These are phyloP conservation scores for Ptychoptera albimana DNA, from an alignment of 2,888 invertebrate species.

Conservation along the genomic window DNA sequence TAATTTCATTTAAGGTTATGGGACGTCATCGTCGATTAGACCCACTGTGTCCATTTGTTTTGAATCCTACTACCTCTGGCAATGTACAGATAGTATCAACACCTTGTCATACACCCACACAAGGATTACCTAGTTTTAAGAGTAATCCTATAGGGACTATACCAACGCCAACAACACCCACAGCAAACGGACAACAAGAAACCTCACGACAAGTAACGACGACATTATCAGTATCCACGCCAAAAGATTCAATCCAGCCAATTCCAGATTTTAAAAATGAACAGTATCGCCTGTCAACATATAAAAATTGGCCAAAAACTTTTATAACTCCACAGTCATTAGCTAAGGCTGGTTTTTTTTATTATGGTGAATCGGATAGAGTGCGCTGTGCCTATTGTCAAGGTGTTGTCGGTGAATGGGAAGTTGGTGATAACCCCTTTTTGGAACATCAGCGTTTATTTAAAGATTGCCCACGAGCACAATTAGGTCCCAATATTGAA, in stretches of 20 bases:
- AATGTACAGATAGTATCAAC: conserved; percentile 39
- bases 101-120: conserved; percentile 6
- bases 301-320: conserved; percentile 57
- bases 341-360: conserved; percentile 76
- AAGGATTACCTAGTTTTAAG: background rate
- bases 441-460: conserved; percentile 68
- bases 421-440: conserved; percentile 62
- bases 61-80: conserved; percentile 46
- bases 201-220: too few relatives aligned
- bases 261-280: conserved; percentile 44
- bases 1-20: conserved; percentile 32
- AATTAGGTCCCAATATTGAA: conserved; percentile 29
- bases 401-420: conserved; percentile 61
- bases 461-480: conserved; percentile 48
- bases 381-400: conserved; percentile 74
- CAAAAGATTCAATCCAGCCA: conserved; percentile 6
- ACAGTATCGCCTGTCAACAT: conserved; percentile 48
- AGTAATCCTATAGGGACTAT: background rate
- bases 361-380: conserved; percentile 49
- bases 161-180: background rate
- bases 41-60: conserved; percentile 55
- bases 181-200: background rate
- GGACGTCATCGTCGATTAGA: conserved; percentile 46
- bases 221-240: conserved; percentile 26
- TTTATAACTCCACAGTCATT: conserved; percentile 50